Evolutionary conservation across 2,113 vertebrate species (phyloP).

Genomic region (Balaeniceps rex): DNA sequence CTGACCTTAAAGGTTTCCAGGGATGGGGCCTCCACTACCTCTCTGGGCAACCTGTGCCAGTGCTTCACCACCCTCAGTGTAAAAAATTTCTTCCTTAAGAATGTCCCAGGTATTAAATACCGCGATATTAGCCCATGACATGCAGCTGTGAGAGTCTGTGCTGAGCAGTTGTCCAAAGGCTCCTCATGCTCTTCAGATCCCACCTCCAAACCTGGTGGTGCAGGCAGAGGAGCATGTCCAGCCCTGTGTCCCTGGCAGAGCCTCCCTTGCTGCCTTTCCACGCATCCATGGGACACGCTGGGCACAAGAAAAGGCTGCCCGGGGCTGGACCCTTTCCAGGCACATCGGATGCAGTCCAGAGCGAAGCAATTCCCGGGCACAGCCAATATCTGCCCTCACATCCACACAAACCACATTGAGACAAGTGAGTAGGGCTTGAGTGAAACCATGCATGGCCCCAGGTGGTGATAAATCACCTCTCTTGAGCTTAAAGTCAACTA

Average conservation of each 20-base stretch:
- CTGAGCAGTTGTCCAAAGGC: neutral
- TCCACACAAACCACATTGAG: neutral
- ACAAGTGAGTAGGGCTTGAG: neutral
- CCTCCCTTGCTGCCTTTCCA: neutral
- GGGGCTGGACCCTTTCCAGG: neutral
- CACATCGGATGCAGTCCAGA: fast-evolving
- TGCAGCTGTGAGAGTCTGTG: fast-evolving
- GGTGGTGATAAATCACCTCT: neutral
- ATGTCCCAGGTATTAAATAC: neutral
- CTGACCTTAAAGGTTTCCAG: too few relatives aligned
- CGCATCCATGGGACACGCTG: neutral
- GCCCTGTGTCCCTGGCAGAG: neutral
- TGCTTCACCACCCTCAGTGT: too few relatives aligned
- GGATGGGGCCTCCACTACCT: too few relatives aligned
- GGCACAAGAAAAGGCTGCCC: neutral
- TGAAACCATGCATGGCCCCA: neutral
- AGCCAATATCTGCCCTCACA: neutral
- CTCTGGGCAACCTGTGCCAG: too few relatives aligned
- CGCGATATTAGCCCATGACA: neutral
- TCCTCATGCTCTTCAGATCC: neutral
- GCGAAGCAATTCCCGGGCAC: neutral
- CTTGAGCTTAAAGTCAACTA: neutral
- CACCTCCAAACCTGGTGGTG: neutral
- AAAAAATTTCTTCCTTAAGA: too few relatives aligned
- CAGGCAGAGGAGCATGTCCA: neutral